Base-by-base conservation (phyloP, 2,888 invertebrate genomes). In the Tenthredo notha region DNA sequence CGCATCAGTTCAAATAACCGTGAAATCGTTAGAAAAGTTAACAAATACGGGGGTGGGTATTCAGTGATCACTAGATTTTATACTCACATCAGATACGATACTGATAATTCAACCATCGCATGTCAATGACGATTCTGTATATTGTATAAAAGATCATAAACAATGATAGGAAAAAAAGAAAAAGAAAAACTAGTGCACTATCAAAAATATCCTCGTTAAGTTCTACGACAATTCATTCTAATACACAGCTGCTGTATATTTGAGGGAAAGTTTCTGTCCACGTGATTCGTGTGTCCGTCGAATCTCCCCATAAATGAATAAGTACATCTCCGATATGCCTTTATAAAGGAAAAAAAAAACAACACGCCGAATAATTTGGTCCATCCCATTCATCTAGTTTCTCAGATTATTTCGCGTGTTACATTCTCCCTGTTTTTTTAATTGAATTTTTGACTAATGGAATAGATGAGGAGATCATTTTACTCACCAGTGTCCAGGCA, bases 401-500 rank as follows among this genome's bases (percentile, higher is more conserved):
- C 74, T 43, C 74, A 43, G 12, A 74, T 40, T 43, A 43, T 74
- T 15, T 25, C n/a, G 18, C 33, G 77, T 15, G 54, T 21, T 25
- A 15, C 21, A 6, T 83, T 67, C 15, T 1, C 21, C 18, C 21
- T 3, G 10, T 0, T 0, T 15, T 3, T 1, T 40, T 3, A 12
- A 1, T 18, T 0, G 0, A 72, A 67, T 15, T 77, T 15, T 40
- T 10, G 9, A 47, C 4, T 21, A 4, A 67, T 0, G 0, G 9
- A 7, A 50, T 70, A 37, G 7, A 10, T 67, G 77, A n/a, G 0
- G 15, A 10, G 29, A 15, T 33, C 0, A 4, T 33, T 67, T 33
- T 33, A 90, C 92, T 90, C 87, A 94, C 94, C 94, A 92, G 94
- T 94, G 93, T 94, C 94, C 93, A 94, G 93, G 93, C 94, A 94